These are phyloP conservation scores for Drosophila kepulauana DNA, from an alignment of 1,140 invertebrate genomes.

Conservation along the genomic window DNA sequence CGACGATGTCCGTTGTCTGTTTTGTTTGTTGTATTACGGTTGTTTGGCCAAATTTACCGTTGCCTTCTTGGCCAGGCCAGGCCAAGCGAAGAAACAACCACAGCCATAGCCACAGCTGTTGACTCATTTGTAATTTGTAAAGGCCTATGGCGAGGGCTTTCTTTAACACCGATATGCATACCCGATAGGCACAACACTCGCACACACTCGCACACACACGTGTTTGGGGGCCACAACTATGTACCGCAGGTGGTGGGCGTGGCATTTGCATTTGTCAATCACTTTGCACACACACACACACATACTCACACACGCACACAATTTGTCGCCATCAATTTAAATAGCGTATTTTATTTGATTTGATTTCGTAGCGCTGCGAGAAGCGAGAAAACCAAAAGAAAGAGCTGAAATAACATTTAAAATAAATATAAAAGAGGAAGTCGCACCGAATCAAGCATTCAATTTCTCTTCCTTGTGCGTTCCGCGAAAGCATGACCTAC, in stretches of 20 bases:
- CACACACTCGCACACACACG: background rate
- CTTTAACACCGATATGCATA: conserved; percentile 25
- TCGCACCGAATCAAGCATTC: background rate
- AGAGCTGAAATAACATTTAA: background rate
- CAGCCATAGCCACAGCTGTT: too few species aligned
- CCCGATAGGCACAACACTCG: background rate
- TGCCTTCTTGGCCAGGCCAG: conserved; percentile 39
- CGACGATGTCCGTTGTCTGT: conserved; percentile 8
- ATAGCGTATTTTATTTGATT: background rate
- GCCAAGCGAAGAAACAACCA: too few species aligned
- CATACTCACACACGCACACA: background rate
- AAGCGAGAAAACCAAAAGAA: background rate
- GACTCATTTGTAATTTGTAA: conserved; percentile 28
- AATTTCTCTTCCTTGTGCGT: background rate
- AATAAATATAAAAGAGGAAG: background rate
- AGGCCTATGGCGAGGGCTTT: conserved; percentile 61
- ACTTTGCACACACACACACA: too few species aligned
- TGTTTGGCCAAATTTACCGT: conserved; percentile 73
- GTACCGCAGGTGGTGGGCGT: background rate
- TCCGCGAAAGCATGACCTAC: background rate
- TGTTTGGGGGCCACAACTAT: background rate
- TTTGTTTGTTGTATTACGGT: conserved; percentile 63
- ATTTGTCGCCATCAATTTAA: background rate
- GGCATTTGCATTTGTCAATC: conserved; percentile 3
- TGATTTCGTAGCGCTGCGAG: background rate